Base-by-base conservation (phyloP, 1,140 invertebrate genomes). In the Leptonema lineaticorne region DNA sequence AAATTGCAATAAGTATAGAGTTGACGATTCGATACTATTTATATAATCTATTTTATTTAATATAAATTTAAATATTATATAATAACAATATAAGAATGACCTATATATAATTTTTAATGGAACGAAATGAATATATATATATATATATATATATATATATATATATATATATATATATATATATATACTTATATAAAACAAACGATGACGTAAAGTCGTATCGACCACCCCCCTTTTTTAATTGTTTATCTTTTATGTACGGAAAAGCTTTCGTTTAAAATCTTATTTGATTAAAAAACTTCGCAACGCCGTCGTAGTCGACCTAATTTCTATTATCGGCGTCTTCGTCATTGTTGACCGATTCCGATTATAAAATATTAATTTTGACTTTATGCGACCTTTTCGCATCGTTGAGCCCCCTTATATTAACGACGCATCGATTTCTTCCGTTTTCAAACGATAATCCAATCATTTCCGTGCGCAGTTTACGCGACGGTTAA, bases 321-420 rank as follows among this genome's bases (percentile, higher is more conserved):
- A 53, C 50, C 50, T 24, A 53, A 53, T 53, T 53, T 24, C 18
- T 53, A 24, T 53, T 53, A 53, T 53, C 50, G 50, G 50, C 50
- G 50, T 53, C 27, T 26, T 24, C 50, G 50, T 53, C 27, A 53
- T 53, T 53, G 50, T 53, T 53, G 50, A 53, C 50, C 27, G 50
- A 53, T 24, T 53, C 50, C 50, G 50, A 53, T 53, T 53, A 24
- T 53, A 53, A n/a, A 53, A 53, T 53, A 53, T 53, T 53, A 53
- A 53, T 53, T 53, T 26, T 53, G 50, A 53, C 50, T 53, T 53
- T 53, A 22, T 53, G 24, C 27, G 27, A 24, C 20, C 50, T 20
- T 53, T 53, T 24, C 50, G 50, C 11, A 53, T 24, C 27, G 50
- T 53, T 53, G 50, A 24, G 50, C 50, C n/a, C n/a, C n/a, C 27